Base-by-base conservation (phyloP, 2,113 vertebrate genomes). In the Axis porcinus region DNA sequence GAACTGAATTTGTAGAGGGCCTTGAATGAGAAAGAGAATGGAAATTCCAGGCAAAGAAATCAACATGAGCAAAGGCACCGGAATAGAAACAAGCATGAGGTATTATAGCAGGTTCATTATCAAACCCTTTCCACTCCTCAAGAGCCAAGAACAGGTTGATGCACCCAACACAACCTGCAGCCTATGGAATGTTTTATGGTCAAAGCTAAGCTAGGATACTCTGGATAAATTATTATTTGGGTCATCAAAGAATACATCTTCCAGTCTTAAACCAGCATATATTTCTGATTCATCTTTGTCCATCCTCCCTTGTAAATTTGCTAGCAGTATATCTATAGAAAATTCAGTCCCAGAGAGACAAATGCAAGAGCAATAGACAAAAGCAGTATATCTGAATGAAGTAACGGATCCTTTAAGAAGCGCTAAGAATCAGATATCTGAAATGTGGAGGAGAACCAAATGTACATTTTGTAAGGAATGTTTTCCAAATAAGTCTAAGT, bases 261-360 rank as follows among this genome's bases (percentile, higher is more conserved):
- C 5, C 62, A 91, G 83, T 92, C 55, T 95, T 86, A 93, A 96
- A 86, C 28, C n/a, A 91, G 21, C 13, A 45, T 89, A 16, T 67
- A 96, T 55, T 98, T 91, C 81, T 91, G 67, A 90, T 62, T 89
- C 30, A 74, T 70, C 28, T 92, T 96, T 91, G 78, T 96, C 30
- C 43, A 40, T 2, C 0, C 13, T 91, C 17, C 27, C 17, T 93
- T 93, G 5, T 58, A 97, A 79, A 95, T 94, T 45, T 94, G 16
- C 58, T 96, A 81, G 33, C 2, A 92, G 40, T 50, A 74, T 21
- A 81, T 70, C 28, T 90, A 43, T 0, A 93, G 45, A 90, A 94
- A 76, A 97, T 70, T 36, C 19, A 97, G 57, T 78, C 70, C 40
- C 33, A 92, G 92, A 43, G 50, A 95, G 82, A 92, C 79, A 95